phyloP scores from a whole-genome alignment of 2,797 vertebrate genomes.

The Arremon aurantiirostris region DNA sequence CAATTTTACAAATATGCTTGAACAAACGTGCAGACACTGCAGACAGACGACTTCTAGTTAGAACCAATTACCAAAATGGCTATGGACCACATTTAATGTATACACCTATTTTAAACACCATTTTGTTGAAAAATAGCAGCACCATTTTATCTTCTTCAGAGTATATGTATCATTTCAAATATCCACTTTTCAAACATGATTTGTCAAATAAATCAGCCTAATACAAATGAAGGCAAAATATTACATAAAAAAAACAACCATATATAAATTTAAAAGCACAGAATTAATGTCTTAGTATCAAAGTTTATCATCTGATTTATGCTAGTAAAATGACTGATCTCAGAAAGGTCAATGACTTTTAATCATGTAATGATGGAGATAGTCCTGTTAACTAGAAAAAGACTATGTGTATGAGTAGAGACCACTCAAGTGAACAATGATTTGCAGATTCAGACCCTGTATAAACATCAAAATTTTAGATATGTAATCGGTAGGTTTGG shows the following conservation, averaged over 20 bases:
- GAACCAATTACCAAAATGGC: neutral
- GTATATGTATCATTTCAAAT: neutral
- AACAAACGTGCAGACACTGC: neutral
- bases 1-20: neutral
- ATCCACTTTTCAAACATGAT: neutral
- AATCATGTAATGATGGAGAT: neutral
- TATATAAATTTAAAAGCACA: neutral
- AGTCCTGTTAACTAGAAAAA: neutral
- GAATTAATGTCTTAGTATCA: neutral
- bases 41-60: neutral
- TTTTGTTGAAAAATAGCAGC: neutral
- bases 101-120: neutral
- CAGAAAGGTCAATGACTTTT: neutral
- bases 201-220: neutral
- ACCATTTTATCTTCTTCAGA: neutral
- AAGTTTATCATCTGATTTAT: neutral
- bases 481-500: neutral
- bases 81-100: neutral
- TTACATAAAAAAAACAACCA: neutral
- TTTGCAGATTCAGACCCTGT: neutral
- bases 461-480: neutral
- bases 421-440: neutral
- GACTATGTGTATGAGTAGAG: neutral
- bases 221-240: neutral
- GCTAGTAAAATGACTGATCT: neutral